Conservation (phyloP, 2,797 vertebrate species). For the Coranthus polyacanthus region DNA sequence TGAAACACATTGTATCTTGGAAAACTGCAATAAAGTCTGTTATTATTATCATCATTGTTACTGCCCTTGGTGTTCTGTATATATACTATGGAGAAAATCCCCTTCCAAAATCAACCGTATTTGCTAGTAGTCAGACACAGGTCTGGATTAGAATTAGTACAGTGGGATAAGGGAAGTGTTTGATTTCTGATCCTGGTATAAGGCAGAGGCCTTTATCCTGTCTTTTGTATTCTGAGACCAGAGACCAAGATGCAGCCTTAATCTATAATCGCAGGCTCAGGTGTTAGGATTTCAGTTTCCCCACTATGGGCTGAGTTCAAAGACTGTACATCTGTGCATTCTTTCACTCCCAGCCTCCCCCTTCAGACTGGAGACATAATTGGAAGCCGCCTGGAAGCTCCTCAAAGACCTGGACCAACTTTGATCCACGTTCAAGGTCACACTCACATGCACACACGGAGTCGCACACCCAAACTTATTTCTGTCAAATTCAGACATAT, state of each 20-base stretch:
- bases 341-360: slow-evolving; percentile 41
- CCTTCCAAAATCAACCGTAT: slow-evolving; percentile 40
- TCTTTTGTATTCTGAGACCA: slow-evolving; percentile 64
- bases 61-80: slow-evolving; percentile 16
- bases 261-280: slow-evolving; percentile 74
- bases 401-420: slow-evolving; percentile 73
- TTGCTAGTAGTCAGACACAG: slow-evolving; percentile 40
- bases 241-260: slow-evolving; percentile 70
- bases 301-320: slow-evolving; percentile 61
- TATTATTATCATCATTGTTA: background rate
- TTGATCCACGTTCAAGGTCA: slow-evolving; percentile 76
- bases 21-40: no score
- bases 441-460: slow-evolving; percentile 28
- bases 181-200: slow-evolving; percentile 62
- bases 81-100: slow-evolving; percentile 44
- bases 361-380: slow-evolving; percentile 44
- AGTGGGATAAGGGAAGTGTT: slow-evolving; percentile 56
- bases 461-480: slow-evolving; percentile 5
- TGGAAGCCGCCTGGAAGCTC: slow-evolving; percentile 70
- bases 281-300: slow-evolving; percentile 66
- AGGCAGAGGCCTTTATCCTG: slow-evolving; percentile 52
- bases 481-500: slow-evolving; percentile 11
- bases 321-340: slow-evolving; percentile 78
- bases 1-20: no score
- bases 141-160: slow-evolving; percentile 48